Base-by-base conservation (phyloP, 2,797 vertebrate species). In the Gila robusta region DNA sequence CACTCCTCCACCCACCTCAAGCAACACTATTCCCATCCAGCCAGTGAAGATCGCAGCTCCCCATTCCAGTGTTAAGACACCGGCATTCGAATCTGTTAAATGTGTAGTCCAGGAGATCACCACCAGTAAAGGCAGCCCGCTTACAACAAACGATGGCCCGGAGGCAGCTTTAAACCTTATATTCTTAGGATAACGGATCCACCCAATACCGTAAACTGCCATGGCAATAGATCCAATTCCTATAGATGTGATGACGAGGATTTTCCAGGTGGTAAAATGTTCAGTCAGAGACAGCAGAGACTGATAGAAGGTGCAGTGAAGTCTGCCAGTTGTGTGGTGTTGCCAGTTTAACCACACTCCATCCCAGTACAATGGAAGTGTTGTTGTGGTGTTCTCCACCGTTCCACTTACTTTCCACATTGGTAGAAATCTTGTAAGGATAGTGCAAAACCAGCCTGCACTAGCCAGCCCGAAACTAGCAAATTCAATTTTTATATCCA, bases 341-440 rank as follows among this genome's bases (percentile, higher is more conserved):
- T 98, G 97, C 88, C 98, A 99, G 92, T 94, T 95, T 95, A 99
- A 96, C 98, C 98, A 99, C 88, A 98, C 97, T 76, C 98, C 98
- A 17, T 99, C 98, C 98, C 97, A 99, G 93, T 97, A 96, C 88
- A 96, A 96, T 77, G 98, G 97, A 2, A 98, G 95, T 7, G 94
- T 92, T 47, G 98, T 97, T 0, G 97, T 99, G 92, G 92, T 93
- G 95, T 97, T 97, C 80, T 97, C 95, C 1, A 98, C 54, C 32
- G 96, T 96, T 69, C 97, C 97, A 0, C 96, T 97, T 73, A 97
- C 97, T 1, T 92, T 94, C 98, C 98, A 99, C 96, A 99, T 96
- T 71, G 98, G 96, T 90, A 99, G 90, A 0, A 95, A 96, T 2
- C 97, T 97, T 44, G 96, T 96, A 26, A 98, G 93, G 8, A 98